phyloP scores from a whole-genome alignment of 2,113 vertebrate genomes.

The Lepus timidus region DNA sequence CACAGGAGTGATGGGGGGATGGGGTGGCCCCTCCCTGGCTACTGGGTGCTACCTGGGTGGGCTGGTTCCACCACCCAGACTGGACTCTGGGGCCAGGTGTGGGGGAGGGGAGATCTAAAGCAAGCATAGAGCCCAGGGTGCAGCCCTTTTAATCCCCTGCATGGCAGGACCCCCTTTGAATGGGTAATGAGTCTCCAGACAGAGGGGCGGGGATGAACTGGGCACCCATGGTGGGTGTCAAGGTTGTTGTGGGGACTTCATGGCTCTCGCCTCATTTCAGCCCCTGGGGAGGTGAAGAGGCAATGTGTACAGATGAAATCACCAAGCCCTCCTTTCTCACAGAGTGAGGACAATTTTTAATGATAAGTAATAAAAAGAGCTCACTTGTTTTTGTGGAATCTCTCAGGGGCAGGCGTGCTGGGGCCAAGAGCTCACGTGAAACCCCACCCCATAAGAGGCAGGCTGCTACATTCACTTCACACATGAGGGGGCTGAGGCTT shows the following conservation, averaged over 20 bases:
- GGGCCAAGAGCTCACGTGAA: background rate
- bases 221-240: fast-evolving
- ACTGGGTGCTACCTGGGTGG: background rate
- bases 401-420: background rate
- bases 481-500: background rate
- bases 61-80: background rate
- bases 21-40: background rate
- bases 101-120: background rate
- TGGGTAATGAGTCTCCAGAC: background rate
- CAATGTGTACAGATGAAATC: background rate
- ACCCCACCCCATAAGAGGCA: background rate
- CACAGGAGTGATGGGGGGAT: background rate
- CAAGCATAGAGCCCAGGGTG: background rate
- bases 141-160: background rate
- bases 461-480: background rate
- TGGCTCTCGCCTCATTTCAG: background rate
- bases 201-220: background rate
- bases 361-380: background rate
- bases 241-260: background rate
- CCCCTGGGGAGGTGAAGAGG: background rate
- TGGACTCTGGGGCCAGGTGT: background rate
- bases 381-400: background rate
- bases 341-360: background rate
- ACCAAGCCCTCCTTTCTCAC: background rate
- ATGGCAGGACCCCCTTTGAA: background rate